Percentiles rank a stretch among this genome's conserved stretches.
Conservation (phyloP, 1,140 invertebrate species). For the Habropoda laboriosa region DNA sequence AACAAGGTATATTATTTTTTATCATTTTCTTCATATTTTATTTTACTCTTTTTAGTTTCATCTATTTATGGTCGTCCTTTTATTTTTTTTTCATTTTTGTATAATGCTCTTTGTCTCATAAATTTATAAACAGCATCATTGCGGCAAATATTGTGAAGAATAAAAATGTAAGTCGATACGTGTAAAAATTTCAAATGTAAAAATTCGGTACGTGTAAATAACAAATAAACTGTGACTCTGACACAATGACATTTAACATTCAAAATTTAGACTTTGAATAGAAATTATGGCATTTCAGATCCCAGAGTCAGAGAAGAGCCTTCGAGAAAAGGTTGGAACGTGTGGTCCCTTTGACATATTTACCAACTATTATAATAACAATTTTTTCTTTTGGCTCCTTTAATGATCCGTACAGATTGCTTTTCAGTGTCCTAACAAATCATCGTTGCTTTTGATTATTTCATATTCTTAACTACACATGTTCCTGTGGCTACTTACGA, state of each 20-base stretch:
- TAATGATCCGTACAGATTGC: slow-evolving; percentile 76
- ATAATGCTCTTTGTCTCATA: neutral
- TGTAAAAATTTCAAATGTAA: slow-evolving; percentile 13
- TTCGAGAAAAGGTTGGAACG: slow-evolving; percentile 81
- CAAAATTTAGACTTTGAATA: slow-evolving; percentile 73
- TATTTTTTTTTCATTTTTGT: neutral
- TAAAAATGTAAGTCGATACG: slow-evolving; percentile 31
- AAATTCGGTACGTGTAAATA: slow-evolving; percentile 29
- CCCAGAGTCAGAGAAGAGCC: slow-evolving; percentile 80
- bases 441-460: slow-evolving; percentile 70
- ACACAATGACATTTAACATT: slow-evolving; percentile 35
- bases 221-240: slow-evolving; percentile 50
- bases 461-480: slow-evolving; percentile 67
- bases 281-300: slow-evolving; percentile 81
- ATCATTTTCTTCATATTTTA: neutral
- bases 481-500: slow-evolving; percentile 61
- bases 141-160: slow-evolving; percentile 26
- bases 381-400: slow-evolving; percentile 78
- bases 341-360: slow-evolving; percentile 80
- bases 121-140: slow-evolving; percentile 21
- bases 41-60: neutral
- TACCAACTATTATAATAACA: slow-evolving; percentile 75
- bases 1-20: slow-evolving; percentile 76
- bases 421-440: slow-evolving; percentile 78
- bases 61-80: neutral